Percentiles rank a stretch among this genome's conserved stretches.
phyloP scores from a whole-genome alignment of 1,140 invertebrate genomes.

The Maconellicoccus hirsutus region DNA sequence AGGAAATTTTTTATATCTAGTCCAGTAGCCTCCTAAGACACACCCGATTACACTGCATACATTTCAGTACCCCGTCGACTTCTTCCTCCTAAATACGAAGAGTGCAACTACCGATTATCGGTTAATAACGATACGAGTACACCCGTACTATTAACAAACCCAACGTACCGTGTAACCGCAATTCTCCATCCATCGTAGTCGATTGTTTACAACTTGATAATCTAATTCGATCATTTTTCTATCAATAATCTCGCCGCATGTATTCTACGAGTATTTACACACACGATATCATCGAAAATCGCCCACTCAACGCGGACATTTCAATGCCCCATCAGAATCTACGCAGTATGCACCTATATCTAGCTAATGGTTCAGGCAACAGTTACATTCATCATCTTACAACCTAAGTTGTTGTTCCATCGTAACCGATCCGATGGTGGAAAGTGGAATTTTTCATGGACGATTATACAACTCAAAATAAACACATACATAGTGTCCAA shows the following conservation, averaged over 20 bases:
- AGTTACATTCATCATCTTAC: too few species aligned
- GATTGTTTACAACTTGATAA: not conserved
- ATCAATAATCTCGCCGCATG: not conserved
- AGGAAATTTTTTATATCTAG: not conserved
- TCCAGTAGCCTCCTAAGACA: not conserved
- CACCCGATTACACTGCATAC: not conserved
- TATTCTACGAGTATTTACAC: not conserved
- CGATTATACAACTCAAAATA: too few species aligned
- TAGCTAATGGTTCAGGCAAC: too few species aligned
- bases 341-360: too few species aligned
- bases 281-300: not conserved
- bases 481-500: too few species aligned
- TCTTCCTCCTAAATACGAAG: too few species aligned
- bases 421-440: too few species aligned
- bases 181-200: not conserved
- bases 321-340: too few species aligned
- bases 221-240: not conserved
- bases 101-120: not conserved
- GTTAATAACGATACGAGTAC: not conserved
- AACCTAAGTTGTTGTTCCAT: too few species aligned
- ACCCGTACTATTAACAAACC: not conserved
- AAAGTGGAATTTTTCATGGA: too few species aligned
- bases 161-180: constrained; percentile 6
- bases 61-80: not conserved
- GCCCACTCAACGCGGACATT: too few species aligned